phyloP scores from a whole-genome alignment of 2,797 vertebrate genomes.

The Lithobates pipiens region DNA sequence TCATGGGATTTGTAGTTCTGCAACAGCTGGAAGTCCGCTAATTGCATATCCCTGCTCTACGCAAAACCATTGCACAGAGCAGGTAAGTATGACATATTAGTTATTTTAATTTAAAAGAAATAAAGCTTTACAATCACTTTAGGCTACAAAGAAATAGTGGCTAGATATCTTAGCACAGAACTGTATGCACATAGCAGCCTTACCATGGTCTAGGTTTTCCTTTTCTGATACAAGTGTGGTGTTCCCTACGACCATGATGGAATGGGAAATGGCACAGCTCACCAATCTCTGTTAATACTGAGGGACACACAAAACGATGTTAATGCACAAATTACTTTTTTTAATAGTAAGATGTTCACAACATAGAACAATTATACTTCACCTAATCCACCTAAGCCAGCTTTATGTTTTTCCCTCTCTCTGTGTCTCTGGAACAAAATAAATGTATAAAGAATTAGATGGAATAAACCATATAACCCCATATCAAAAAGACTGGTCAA shows the following conservation, averaged over 20 bases:
- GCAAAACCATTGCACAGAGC: too few relatives aligned
- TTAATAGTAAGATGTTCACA: not conserved
- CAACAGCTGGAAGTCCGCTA: too few relatives aligned
- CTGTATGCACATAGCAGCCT: conserved; percentile 33
- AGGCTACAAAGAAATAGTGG: too few relatives aligned
- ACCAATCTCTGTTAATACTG: conserved; percentile 57
- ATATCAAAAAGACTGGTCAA: too few relatives aligned
- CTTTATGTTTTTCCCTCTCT: conserved; percentile 16
- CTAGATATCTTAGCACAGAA: not conserved
- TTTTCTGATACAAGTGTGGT: conserved; percentile 64
- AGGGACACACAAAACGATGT: conserved; percentile 1
- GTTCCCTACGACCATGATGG: conserved; percentile 62
- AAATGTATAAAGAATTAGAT: not conserved
- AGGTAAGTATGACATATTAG: too few relatives aligned
- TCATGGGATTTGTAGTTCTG: too few relatives aligned
- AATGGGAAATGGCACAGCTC: conserved; percentile 73
- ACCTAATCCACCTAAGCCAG: conserved; percentile 47
- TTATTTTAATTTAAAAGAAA: too few relatives aligned
- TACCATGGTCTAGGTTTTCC: conserved; percentile 65
- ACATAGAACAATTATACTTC: not conserved
- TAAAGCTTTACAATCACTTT: too few relatives aligned
- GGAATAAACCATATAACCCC: not conserved
- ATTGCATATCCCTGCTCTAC: too few relatives aligned
- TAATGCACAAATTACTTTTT: not conserved
- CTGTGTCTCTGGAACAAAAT: conserved; percentile 37